A percentile compares a stretch with the other conserved stretches of the same genome.
Evolutionary conservation across 2,797 vertebrate species (phyloP).

Genomic region (Brachyalestes nurse): DNA sequence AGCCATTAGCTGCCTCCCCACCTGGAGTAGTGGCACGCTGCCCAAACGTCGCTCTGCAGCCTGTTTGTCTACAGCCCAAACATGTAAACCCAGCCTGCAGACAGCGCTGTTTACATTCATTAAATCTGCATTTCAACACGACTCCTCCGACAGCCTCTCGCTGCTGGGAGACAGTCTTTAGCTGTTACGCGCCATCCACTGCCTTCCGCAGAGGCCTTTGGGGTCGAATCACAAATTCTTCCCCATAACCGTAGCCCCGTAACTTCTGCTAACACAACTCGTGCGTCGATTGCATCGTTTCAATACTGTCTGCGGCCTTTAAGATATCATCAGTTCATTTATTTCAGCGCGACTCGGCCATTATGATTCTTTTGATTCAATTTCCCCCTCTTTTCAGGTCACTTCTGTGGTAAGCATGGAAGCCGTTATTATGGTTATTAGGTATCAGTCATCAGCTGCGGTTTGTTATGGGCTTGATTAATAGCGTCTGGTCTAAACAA

Average conservation of each 20-base stretch:
- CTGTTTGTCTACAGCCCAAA: slow-evolving; percentile 45
- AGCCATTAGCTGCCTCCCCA: slow-evolving; percentile 57
- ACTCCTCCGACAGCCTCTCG: slow-evolving; percentile 29
- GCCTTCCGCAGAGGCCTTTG: background rate
- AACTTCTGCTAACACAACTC: slow-evolving; percentile 29
- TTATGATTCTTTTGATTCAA: slow-evolving; percentile 55
- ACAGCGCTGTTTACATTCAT: slow-evolving; percentile 44
- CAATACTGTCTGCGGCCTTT: slow-evolving; percentile 56
- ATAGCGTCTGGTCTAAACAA: slow-evolving; percentile 69
- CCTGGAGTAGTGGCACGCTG: slow-evolving; percentile 62
- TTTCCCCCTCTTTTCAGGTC: slow-evolving; percentile 44
- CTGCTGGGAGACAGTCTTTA: slow-evolving; percentile 34
- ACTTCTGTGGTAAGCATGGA: slow-evolving; percentile 58
- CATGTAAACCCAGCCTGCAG: slow-evolving; percentile 42
- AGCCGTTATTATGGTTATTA: slow-evolving; percentile 66
- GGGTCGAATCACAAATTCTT: slow-evolving; percentile 17
- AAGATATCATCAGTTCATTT: slow-evolving; percentile 68
- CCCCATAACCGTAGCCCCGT: slow-evolving; percentile 1
- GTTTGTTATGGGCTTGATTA: slow-evolving; percentile 71
- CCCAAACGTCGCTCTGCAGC: slow-evolving; percentile 50
- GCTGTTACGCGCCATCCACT: background rate
- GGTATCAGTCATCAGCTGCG: slow-evolving; percentile 63
- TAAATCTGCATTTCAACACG: slow-evolving; percentile 55
- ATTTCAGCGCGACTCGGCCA: slow-evolving; percentile 58
- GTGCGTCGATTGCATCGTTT: slow-evolving; percentile 57